These are phyloP conservation scores for Antedon mediterranea DNA, from an alignment of 53 echinoderm and acorn worm species.

Conservation along the genomic window DNA sequence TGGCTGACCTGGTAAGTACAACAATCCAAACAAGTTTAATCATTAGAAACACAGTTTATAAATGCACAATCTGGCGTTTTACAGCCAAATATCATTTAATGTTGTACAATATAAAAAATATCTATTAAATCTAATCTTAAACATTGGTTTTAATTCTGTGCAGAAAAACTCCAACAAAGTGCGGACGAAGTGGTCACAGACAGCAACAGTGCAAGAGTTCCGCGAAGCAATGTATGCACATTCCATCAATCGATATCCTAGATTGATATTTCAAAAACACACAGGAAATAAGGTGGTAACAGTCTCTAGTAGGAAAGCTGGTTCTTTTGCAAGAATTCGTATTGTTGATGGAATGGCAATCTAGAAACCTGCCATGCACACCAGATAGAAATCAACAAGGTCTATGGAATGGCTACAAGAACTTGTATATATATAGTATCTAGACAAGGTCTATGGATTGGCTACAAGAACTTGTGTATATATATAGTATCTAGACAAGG, in stretches of 20 bases:
- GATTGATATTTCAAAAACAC: constrained; percentile 63
- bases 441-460: no score
- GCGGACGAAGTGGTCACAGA: constrained; percentile 79
- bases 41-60: no score
- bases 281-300: constrained; percentile 74
- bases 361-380: constrained; percentile 4
- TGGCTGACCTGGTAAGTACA: constrained; percentile 69
- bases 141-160: no score
- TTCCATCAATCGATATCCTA: constrained; percentile 60
- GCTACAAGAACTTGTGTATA: no score
- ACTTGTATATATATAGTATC: no score
- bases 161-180: constrained; percentile 87
- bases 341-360: constrained; percentile 62
- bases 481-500: no score
- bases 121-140: no score
- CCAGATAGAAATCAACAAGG: no score
- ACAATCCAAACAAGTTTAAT: no score
- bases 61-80: no score
- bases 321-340: constrained; percentile 60
- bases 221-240: constrained; percentile 96
- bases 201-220: constrained; percentile 80
- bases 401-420: no score
- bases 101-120: not conserved
- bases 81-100: no score
- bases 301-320: constrained; percentile 75